Percentiles rank a stretch among this genome's conserved stretches.
These are phyloP conservation scores for Balaeniceps rex DNA, from an alignment of 2,113 vertebrate species.

Conservation along the genomic window DNA sequence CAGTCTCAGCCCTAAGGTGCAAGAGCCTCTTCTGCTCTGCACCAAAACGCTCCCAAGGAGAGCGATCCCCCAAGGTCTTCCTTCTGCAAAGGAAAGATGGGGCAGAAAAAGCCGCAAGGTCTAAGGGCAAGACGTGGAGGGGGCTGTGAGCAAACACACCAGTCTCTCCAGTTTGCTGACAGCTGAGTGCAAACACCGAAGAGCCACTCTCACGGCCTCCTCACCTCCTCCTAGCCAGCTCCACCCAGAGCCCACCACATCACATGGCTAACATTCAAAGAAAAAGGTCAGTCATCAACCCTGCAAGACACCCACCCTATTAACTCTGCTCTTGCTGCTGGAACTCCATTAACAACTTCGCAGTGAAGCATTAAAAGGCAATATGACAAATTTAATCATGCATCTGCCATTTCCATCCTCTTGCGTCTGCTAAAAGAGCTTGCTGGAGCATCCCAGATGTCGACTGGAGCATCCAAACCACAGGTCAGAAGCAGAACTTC, in stretches of 20 bases:
- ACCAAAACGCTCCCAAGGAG: background rate
- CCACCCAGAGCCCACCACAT: background rate
- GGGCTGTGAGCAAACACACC: background rate
- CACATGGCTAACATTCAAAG: background rate
- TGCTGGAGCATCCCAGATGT: background rate
- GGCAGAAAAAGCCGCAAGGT: background rate
- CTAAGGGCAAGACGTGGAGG: background rate
- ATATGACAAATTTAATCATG: background rate
- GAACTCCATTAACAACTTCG: background rate
- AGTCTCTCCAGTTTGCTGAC: background rate
- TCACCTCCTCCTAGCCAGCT: background rate
- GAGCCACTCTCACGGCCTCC: background rate
- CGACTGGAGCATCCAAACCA: background rate
- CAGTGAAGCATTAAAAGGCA: background rate
- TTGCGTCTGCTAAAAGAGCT: background rate
- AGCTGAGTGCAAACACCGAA: background rate
- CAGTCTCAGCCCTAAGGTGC: background rate
- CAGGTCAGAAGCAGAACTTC: background rate
- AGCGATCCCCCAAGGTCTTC: accelerated
- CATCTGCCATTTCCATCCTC: background rate
- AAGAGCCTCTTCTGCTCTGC: background rate
- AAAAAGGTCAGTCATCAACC: background rate
- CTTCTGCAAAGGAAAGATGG: background rate
- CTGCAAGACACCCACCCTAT: background rate
- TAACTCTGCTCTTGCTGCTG: background rate